Evolutionary conservation across 1,140 invertebrate species (phyloP).

Genomic region (Drosophila leontia): DNA sequence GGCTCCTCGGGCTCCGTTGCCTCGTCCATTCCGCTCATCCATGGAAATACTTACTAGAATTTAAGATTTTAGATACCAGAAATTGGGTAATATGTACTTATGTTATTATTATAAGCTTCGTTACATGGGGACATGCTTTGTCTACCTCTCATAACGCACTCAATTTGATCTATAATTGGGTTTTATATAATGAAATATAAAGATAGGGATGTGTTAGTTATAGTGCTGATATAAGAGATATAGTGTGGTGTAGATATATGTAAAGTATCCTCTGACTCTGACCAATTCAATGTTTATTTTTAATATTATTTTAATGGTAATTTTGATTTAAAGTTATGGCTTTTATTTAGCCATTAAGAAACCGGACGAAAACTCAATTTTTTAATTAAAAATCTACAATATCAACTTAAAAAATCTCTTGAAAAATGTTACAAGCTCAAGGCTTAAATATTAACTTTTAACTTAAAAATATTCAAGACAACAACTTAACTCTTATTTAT

Average conservation of each 20-base stretch:
- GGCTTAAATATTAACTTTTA: too few relatives aligned
- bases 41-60: conserved; percentile 6
- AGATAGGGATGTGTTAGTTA: too few relatives aligned
- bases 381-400: neutral
- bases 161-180: conserved; percentile 21
- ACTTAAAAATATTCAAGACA: too few relatives aligned
- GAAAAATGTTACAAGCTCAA: neutral
- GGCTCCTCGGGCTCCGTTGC: too few relatives aligned
- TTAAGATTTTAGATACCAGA: neutral
- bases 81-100: neutral
- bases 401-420: neutral
- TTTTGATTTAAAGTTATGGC: too few relatives aligned
- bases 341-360: neutral
- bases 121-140: conserved; percentile 1
- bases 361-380: too few relatives aligned
- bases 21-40: neutral
- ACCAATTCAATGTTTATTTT: neutral
- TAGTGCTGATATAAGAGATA: neutral
- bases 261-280: neutral
- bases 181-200: neutral
- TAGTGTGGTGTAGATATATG: neutral
- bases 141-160: conserved; percentile 12
- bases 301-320: too few relatives aligned
- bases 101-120: neutral
- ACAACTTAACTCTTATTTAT: too few relatives aligned